Evolutionary conservation across 2,113 vertebrate genomes (phyloP).

Genomic region (Vidua chalybeata): DNA sequence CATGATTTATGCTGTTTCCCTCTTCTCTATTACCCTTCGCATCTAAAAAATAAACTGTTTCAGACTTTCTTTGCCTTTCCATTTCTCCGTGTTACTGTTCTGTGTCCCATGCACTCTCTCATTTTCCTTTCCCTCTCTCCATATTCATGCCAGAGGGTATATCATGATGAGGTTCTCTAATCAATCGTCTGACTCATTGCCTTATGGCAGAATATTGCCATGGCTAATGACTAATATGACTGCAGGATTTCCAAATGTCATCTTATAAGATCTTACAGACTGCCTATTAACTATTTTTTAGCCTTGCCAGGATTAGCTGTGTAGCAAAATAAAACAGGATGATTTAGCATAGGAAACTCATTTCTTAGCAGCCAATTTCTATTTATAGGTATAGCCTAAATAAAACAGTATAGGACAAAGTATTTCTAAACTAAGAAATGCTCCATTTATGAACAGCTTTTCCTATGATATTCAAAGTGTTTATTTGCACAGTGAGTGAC

Average conservation of each 20-base stretch:
- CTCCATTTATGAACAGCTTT: constrained; percentile 4
- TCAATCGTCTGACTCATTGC: constrained; percentile 61
- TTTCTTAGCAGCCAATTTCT: constrained; percentile 23
- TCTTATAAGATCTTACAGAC: constrained; percentile 19
- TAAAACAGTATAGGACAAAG: background rate
- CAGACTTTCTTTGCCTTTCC: background rate
- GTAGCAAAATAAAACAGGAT: background rate
- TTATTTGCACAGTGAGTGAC: background rate
- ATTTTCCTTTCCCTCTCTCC: background rate
- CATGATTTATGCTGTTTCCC: background rate
- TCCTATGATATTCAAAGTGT: background rate
- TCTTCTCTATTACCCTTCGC: background rate
- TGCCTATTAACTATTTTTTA: constrained; percentile 32
- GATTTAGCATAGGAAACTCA: background rate
- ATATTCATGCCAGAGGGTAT: background rate
- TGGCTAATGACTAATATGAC: constrained; percentile 57
- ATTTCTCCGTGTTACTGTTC: background rate
- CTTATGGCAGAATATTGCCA: constrained; percentile 65
- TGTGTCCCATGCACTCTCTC: background rate
- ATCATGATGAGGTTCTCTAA: constrained; percentile 50
- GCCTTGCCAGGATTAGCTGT: background rate
- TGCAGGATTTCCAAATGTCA: constrained; percentile 60
- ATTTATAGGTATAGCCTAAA: background rate
- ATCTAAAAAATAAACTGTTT: background rate
- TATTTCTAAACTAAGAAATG: background rate